Evolutionary conservation across 2,888 invertebrate species (phyloP), one percentile per base, ranked within the genome.

Genomic region (Mythimna lalbum): DNA sequence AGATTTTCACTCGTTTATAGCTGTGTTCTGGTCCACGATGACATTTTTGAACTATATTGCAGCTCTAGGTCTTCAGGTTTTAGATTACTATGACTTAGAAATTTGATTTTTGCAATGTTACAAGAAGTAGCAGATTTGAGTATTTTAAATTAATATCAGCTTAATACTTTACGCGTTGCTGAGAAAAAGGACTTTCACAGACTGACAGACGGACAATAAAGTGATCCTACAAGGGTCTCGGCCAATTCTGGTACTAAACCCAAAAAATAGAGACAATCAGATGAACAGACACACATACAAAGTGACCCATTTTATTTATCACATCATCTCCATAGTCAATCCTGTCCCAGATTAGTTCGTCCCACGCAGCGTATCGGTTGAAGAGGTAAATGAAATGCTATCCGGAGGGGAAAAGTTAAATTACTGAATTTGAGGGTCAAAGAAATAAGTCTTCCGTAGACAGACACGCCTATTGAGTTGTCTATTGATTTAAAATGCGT

Each of bases 381-480:
- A 95, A 96, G 96, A 96, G 96, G 96, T 96, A 96, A 96, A 96
- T 96, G 95, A 96, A 96, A 96, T 95, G 96, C 95, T 94, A 95
- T 94, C 95, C 94, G 93, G 94, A 95, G 96, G 96, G 96, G 96
- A 95, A 95, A 96, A 95, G 95, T 96, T 96, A 96, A 96, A 96
- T 96, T 96, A 96, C 96, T 94, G 94, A 96, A 95, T 95, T 95
- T 96, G 94, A 93, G 96, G 96, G 96, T 95, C 96, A 95, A 94
- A 96, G 95, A 90, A 93, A 95, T 94, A 95, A 95, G 94, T 95
- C 95, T 95, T 93, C 86, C 84, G 90, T 89, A 93, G 93, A 93
- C 92, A 91, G 91, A 90, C 88, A 92, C 92, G 93, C 90, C 86
- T 90, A 89, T 90, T 90, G 90, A 88, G 85, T 89, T 84, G 77